phyloP scores from a whole-genome alignment of 1,140 invertebrate species.

The Rhopalosiphum padi region DNA sequence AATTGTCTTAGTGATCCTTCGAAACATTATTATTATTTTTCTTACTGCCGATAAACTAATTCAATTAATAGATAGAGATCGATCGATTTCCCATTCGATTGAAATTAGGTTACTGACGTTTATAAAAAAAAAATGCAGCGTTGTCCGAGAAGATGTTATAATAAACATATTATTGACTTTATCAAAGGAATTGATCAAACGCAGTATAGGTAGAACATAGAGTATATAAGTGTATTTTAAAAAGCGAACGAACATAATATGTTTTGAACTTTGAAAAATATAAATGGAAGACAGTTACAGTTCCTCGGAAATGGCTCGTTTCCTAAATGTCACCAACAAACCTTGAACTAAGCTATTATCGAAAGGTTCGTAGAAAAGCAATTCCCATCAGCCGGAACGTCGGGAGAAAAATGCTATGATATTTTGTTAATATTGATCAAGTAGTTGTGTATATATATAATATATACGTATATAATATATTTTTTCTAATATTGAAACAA shows the following conservation, averaged over 20 bases:
- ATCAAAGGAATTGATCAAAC: slow-evolving; percentile 28
- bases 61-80: background rate
- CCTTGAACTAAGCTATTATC: slow-evolving; percentile 44
- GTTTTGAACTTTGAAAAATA: slow-evolving; percentile 38
- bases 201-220: background rate
- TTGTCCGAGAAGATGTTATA: background rate
- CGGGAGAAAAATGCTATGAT: background rate
- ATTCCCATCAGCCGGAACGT: slow-evolving; percentile 11
- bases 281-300: slow-evolving; percentile 42
- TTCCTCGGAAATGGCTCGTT: background rate
- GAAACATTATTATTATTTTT: background rate
- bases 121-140: background rate
- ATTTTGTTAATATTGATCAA: background rate
- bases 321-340: slow-evolving; percentile 43
- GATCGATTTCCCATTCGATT: background rate
- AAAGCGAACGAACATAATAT: slow-evolving; percentile 14
- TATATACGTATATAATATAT: background rate
- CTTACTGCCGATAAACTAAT: background rate
- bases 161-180: background rate
- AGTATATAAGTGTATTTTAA: background rate
- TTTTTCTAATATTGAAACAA: background rate
- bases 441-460: background rate
- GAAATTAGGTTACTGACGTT: background rate
- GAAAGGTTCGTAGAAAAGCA: slow-evolving; percentile 32
- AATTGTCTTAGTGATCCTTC: background rate